A percentile compares a stretch with the other conserved stretches of the same genome.
phyloP scores from a whole-genome alignment of 2,113 vertebrate species.

The Nothobranchius furzeri region DNA sequence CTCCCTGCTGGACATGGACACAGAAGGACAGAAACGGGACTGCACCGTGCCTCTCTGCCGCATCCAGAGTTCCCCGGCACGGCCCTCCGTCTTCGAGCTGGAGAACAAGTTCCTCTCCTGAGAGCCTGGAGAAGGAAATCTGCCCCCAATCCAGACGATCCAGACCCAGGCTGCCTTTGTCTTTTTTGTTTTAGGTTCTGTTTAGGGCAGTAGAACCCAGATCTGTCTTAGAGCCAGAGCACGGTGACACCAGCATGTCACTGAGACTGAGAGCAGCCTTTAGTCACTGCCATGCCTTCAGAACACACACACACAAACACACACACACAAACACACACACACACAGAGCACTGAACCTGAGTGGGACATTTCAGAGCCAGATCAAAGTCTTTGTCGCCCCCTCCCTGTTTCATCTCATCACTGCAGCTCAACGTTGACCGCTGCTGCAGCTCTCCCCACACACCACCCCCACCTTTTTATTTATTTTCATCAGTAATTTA shows the following conservation, averaged over 20 bases:
- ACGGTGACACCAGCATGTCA: background rate
- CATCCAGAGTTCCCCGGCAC: constrained; percentile 81
- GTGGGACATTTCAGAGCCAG: constrained; percentile 26
- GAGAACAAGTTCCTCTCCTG: constrained; percentile 90
- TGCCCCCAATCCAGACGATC: constrained; percentile 23
- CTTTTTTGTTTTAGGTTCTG: constrained; percentile 10
- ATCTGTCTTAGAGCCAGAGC: constrained; percentile 31
- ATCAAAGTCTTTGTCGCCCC: constrained; percentile 17
- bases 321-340: too few species aligned
- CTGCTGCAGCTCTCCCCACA: constrained; percentile 76
- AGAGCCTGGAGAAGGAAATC: constrained; percentile 23
- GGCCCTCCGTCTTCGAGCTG: constrained; percentile 83
- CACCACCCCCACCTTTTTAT: constrained; percentile 73
- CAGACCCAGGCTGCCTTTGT: constrained; percentile 47
- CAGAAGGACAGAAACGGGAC: constrained; percentile 89
- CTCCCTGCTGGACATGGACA: constrained; percentile 86
- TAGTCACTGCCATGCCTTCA: too few species aligned
- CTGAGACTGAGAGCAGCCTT: background rate
- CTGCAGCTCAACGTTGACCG: constrained; percentile 75
- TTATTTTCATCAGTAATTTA: constrained; percentile 82
- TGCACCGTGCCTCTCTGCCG: constrained; percentile 87
- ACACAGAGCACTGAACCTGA: background rate
- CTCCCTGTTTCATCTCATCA: constrained; percentile 32
- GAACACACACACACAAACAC: background rate
- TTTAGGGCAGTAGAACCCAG: constrained; percentile 21